Evolutionary conservation across 2,797 vertebrate genomes (phyloP).

Genomic region (Rallus crepitans): DNA sequence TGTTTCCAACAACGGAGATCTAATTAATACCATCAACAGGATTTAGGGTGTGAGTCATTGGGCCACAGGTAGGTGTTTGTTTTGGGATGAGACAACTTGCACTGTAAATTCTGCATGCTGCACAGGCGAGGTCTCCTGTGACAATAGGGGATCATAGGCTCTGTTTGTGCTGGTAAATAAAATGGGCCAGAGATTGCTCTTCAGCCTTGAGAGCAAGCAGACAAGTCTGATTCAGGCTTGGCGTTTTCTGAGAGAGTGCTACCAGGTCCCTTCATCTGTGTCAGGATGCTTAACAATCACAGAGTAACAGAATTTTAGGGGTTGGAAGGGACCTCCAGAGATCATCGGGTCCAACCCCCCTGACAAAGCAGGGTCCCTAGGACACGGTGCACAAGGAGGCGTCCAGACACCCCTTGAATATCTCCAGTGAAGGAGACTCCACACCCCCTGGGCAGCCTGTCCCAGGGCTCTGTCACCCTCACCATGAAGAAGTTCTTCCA

Average conservation of each 20-base stretch:
- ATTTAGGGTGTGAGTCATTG: neutral
- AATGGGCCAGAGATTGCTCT: neutral
- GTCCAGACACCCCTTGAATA: too few species aligned
- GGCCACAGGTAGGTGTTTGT: neutral
- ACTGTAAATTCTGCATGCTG: neutral
- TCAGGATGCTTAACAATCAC: neutral
- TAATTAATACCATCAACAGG: neutral
- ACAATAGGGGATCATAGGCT: neutral
- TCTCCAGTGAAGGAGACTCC: too few species aligned
- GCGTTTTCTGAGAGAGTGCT: neutral
- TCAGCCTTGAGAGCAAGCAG: neutral
- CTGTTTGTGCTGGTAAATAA: neutral
- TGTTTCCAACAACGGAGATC: neutral
- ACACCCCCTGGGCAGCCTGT: too few species aligned
- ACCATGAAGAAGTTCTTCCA: too few species aligned
- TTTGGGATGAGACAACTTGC: neutral
- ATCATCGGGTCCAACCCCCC: too few species aligned
- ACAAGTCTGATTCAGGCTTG: neutral
- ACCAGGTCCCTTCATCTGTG: neutral
- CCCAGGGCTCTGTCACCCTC: too few species aligned
- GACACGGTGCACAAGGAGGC: too few species aligned
- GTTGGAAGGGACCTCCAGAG: too few species aligned
- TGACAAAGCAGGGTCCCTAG: too few species aligned
- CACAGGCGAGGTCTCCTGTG: neutral
- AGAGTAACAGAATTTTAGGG: too few species aligned